Base-by-base conservation (phyloP, 2,888 invertebrate species). In the Cactoblastis cactorum region DNA sequence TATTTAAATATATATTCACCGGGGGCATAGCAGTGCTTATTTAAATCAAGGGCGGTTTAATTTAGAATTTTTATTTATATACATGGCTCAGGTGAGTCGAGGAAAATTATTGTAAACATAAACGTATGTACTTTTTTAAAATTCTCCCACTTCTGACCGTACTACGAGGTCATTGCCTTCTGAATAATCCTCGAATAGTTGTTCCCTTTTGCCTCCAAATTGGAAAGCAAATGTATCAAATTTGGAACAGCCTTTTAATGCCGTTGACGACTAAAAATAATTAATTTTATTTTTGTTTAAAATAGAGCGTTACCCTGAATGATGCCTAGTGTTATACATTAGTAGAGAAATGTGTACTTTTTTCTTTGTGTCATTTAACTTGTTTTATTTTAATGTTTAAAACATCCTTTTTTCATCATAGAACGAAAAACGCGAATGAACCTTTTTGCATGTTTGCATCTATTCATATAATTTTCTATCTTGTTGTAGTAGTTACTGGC, bases 141-240 rank as follows among this genome's bases (percentile, higher is more conserved):
- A 47, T 48, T 34, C 43, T 28, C 38, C 41, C 41, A 47, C 50
- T 39, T 49, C 49, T 49, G 46, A 52, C 51, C 35, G 53, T 45
- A 45, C 56, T 51, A 35, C 53, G 54, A 62, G 70, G 69, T 77
- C 74, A 69, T 67, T 74, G 74, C 67, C 77, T 70, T 59, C 51
- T 57, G 62, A 63, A 62, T 62, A 55, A 55, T 34, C 35, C 51
- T 49, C 53, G 49, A 38, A 50, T 52, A 51, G n/a, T 12, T 37
- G 45, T 51, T 47, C 24, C 22, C 35, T 28, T 45, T 45, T 45
- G 35, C 28, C 15, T 43, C 57, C 53, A 62, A 58, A 48, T 17
- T 35, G 14, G 28, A 43, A 15, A 45, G 45, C 38, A 28, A 47
- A 33, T n/a, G 34, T 14, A 32, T 15, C 17, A 48, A 54, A 53